Conservation (phyloP, 2,888 invertebrate species). For the Leucozona laternaria region DNA sequence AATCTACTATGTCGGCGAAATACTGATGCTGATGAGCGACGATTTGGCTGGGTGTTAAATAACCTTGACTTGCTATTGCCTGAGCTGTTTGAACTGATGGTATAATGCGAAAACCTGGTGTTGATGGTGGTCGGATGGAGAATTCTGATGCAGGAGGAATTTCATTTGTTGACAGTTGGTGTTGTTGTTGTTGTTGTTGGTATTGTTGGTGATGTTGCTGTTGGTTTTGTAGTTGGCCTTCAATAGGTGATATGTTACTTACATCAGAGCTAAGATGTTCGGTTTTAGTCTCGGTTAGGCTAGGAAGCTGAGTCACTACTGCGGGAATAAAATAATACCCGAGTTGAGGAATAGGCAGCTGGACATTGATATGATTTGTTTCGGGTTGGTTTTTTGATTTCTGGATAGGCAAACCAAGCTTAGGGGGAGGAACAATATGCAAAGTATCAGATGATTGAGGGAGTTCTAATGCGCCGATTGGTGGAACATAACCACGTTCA, state of each 20-base stretch:
- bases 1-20: not conserved
- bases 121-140: too few relatives aligned
- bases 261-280: slow-evolving; percentile 2
- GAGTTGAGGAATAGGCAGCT: slow-evolving; percentile 57
- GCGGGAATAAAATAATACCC: slow-evolving; percentile 64
- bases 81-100: slow-evolving; percentile 28
- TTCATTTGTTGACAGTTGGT: not conserved
- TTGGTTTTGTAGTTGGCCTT: not conserved
- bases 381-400: not conserved
- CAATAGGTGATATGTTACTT: slow-evolving; percentile 1
- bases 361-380: slow-evolving; percentile 45
- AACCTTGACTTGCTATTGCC: slow-evolving; percentile 19
- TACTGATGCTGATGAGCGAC: not conserved
- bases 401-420: slow-evolving; percentile 22
- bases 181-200: not conserved
- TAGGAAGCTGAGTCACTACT: slow-evolving; percentile 25
- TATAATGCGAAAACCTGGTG: slow-evolving; percentile 5
- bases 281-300: not conserved
- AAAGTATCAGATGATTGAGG: slow-evolving; percentile 25
- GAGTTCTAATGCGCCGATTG: not conserved
- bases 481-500: slow-evolving; percentile 18
- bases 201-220: not conserved
- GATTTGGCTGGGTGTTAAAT: not conserved
- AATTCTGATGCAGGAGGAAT: not conserved
- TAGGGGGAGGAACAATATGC: slow-evolving; percentile 18